Percentiles rank a stretch among this genome's conserved stretches.
Evolutionary conservation across 2,113 vertebrate genomes (phyloP).

Genomic region (Meriones unguiculatus): DNA sequence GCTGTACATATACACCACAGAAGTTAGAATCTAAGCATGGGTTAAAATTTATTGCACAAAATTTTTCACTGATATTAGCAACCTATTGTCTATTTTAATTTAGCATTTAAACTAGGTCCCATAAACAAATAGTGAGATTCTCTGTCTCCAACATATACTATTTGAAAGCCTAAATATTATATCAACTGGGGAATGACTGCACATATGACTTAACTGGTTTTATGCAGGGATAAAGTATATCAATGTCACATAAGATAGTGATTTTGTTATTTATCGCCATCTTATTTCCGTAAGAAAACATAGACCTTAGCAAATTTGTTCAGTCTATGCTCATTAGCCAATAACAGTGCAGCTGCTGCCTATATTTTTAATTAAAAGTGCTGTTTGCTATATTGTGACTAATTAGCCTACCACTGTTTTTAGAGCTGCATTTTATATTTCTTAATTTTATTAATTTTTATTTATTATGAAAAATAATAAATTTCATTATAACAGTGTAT

Average conservation of each 20-base stretch:
- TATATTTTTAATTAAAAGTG: not conserved
- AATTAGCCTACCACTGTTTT: not conserved
- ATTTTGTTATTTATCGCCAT: not conserved
- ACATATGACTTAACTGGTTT: not conserved
- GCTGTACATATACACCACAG: not conserved
- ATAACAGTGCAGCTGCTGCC: not conserved
- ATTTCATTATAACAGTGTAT: no score
- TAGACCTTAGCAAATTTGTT: not conserved
- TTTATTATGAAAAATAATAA: not conserved
- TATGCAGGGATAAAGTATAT: not conserved
- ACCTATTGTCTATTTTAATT: not conserved
- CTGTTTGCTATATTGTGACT: not conserved
- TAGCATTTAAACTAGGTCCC: not conserved
- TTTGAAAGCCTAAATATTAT: not conserved
- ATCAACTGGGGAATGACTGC: not conserved
- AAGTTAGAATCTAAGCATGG: not conserved
- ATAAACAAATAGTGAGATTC: slow-evolving; percentile 6
- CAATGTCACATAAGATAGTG: not conserved
- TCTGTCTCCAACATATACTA: not conserved
- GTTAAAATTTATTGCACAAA: not conserved
- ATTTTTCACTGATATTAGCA: not conserved
- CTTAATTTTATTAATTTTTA: not conserved
- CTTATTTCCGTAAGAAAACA: not conserved
- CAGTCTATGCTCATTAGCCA: not conserved
- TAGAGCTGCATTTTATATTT: not conserved